These are phyloP conservation scores for Psephotus haematonotus DNA, from an alignment of 2,113 vertebrate genomes.

Conservation along the genomic window DNA sequence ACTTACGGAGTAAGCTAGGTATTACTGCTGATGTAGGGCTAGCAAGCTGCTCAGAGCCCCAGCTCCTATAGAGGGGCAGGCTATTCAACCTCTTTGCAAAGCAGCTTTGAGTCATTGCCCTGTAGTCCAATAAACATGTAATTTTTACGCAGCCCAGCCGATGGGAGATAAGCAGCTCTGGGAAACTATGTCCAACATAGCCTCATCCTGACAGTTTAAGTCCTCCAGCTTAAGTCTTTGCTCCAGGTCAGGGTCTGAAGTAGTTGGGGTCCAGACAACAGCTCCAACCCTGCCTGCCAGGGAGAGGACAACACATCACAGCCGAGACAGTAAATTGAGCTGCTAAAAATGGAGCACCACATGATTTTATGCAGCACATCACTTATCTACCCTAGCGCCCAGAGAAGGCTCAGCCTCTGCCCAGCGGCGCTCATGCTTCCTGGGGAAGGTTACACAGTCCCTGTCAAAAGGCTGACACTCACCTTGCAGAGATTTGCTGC, in stretches of 20 bases:
- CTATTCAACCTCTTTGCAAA: background rate
- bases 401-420: background rate
- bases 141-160: fast-evolving
- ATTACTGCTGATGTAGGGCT: background rate
- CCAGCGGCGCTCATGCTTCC: fast-evolving
- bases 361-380: background rate
- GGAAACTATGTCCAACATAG: background rate
- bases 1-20: background rate
- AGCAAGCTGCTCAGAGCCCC: background rate
- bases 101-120: background rate
- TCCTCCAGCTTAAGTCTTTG: background rate
- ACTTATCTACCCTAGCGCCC: background rate
- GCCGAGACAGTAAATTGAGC: background rate
- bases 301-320: background rate
- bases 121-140: background rate
- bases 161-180: background rate
- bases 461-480: background rate
- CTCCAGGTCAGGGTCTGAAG: background rate
- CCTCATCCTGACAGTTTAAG: background rate
- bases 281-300: background rate
- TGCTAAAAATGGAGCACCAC: background rate
- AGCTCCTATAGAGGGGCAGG: background rate
- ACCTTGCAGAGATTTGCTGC: slow-evolving; percentile 53
- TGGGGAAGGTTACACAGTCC: background rate
- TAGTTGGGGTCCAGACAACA: background rate